Conservation (phyloP, 2,888 invertebrate genomes). For the Drosophila atroscutellata region DNA sequence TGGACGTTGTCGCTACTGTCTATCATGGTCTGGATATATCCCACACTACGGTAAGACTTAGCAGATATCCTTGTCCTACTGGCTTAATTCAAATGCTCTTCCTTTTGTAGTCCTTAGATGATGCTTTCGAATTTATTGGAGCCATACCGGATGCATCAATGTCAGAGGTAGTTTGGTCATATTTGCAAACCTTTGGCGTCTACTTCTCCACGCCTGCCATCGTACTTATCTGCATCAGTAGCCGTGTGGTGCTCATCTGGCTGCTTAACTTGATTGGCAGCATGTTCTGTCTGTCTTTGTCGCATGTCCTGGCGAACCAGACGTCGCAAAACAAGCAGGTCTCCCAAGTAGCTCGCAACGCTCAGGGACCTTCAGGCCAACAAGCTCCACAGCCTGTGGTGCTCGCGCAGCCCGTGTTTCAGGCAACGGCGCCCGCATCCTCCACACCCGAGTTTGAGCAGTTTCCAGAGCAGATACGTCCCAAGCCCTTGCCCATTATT, state of each 20-base stretch:
- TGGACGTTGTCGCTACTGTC: constrained; percentile 85
- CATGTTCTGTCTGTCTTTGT: constrained; percentile 80
- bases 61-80: not conserved
- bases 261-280: constrained; percentile 85
- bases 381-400: constrained; percentile 39
- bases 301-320: constrained; percentile 68
- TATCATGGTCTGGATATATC: constrained; percentile 84
- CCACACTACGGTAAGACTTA: constrained; percentile 82
- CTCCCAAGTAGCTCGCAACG: not conserved
- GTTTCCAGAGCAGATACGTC: constrained; percentile 61
- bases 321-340: constrained; percentile 17
- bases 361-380: constrained; percentile 28
- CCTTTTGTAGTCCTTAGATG: constrained; percentile 33
- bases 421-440: constrained; percentile 31
- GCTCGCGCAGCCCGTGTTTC: constrained; percentile 15
- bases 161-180: not conserved
- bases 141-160: constrained; percentile 13
- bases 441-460: constrained; percentile 26
- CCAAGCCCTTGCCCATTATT: constrained; percentile 65
- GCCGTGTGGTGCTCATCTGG: constrained; percentile 85
- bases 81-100: not conserved
- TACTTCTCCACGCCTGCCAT: constrained; percentile 84
- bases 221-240: constrained; percentile 85
- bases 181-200: constrained; percentile 67
- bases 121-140: constrained; percentile 55